phyloP scores from a whole-genome alignment of 2,888 invertebrate species.

The Drosophila basisetae region DNA sequence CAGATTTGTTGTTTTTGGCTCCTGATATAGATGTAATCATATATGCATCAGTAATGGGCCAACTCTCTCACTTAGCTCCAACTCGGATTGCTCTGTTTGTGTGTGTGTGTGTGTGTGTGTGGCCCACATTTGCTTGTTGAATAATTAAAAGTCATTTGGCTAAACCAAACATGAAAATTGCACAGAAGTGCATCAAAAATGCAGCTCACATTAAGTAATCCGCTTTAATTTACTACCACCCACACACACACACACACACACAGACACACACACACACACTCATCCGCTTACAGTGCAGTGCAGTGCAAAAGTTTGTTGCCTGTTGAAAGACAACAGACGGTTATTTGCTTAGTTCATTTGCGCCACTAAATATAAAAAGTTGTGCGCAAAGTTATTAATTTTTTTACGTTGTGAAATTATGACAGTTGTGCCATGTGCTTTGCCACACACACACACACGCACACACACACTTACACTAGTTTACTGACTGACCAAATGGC shows the following conservation, averaged over 20 bases:
- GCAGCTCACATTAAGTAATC: constrained; percentile 70
- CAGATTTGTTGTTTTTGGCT: constrained; percentile 34
- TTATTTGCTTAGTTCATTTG: constrained; percentile 49
- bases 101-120: constrained; percentile 1
- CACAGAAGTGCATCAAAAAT: constrained; percentile 49
- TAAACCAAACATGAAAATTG: constrained; percentile 42
- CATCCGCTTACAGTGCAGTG: constrained; percentile 37
- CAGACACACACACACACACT: neutral
- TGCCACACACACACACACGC: constrained; percentile 5
- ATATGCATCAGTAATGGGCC: neutral
- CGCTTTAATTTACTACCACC: constrained; percentile 60
- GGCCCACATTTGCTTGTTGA: constrained; percentile 34
- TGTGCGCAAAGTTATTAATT: constrained; percentile 57
- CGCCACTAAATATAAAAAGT: constrained; percentile 58
- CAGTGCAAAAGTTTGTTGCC: constrained; percentile 40
- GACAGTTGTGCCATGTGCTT: constrained; percentile 33
- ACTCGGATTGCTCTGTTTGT: neutral
- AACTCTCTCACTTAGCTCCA: neutral
- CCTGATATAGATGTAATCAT: neutral
- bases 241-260: neutral
- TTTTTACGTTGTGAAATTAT: constrained; percentile 55
- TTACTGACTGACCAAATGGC: constrained; percentile 22
- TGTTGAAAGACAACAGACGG: constrained; percentile 33
- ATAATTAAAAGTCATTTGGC: constrained; percentile 59
- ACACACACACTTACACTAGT: neutral